These are phyloP conservation scores for crab-eating macaque (Macaca fascicularis) DNA, from an alignment of 2,113 vertebrate genomes.

Conservation along the genomic window DNA sequence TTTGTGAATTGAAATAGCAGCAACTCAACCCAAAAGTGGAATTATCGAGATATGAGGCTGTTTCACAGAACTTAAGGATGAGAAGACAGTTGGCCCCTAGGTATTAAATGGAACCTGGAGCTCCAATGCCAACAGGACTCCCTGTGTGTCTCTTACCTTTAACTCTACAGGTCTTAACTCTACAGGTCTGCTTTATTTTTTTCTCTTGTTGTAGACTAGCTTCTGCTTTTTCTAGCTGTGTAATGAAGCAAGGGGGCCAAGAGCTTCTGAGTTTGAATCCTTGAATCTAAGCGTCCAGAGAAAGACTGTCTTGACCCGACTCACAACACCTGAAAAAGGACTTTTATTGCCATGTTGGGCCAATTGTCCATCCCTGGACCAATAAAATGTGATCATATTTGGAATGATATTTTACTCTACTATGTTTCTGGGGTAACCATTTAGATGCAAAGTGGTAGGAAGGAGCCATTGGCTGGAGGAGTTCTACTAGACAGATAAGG, in stretches of 20 bases:
- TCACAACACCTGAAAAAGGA: not conserved
- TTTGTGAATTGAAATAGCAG: not conserved
- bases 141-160: not conserved
- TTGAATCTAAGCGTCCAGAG: not conserved
- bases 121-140: not conserved
- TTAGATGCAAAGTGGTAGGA: not conserved
- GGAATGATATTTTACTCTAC: not conserved
- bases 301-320: not conserved
- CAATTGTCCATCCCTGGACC: not conserved
- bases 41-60: not conserved
- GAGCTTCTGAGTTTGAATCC: not conserved
- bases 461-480: not conserved
- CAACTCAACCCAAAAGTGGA: not conserved
- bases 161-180: not conserved
- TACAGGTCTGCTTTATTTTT: not conserved
- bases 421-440: not conserved
- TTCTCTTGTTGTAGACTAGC: not conserved
- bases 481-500: not conserved
- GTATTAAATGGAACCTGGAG: not conserved
- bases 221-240: not conserved
- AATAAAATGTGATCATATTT: not conserved
- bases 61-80: not conserved
- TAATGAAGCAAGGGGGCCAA: not conserved
- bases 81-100: not conserved
- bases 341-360: not conserved